Conservation (phyloP, 2,113 vertebrate genomes). For the Dinomys branickii region DNA sequence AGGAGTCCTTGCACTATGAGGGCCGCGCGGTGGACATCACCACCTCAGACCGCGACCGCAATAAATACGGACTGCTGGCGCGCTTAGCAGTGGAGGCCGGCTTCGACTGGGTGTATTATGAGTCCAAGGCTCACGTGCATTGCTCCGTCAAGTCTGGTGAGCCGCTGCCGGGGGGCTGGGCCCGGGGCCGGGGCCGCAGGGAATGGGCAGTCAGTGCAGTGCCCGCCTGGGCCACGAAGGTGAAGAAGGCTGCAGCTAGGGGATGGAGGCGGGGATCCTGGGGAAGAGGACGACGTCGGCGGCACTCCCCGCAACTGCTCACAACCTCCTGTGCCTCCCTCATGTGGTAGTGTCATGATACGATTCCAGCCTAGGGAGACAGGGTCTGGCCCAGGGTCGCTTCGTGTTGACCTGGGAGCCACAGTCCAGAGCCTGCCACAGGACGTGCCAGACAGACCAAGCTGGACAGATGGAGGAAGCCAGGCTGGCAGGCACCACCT, state of each 20-base stretch:
- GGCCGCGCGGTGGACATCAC: conserved; percentile 99
- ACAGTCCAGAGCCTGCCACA: conserved; percentile 58
- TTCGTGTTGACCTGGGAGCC: conserved; percentile 37
- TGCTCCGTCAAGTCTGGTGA: conserved; percentile 99
- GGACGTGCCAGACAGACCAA: conserved; percentile 68
- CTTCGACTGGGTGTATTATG: conserved; percentile 99
- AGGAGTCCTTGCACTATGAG: conserved; percentile 98
- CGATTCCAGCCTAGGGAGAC: conserved; percentile 65
- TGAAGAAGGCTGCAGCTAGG: conserved; percentile 57
- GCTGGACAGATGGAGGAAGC: conserved; percentile 73
- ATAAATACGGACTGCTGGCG: conserved; percentile 97
- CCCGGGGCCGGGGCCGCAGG: conserved; percentile 58
- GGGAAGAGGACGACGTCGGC: conserved; percentile 65
- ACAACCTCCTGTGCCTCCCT: conserved; percentile 41
- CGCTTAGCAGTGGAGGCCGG: conserved; percentile 97
- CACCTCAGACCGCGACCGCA: conserved; percentile 97
- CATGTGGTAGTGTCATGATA: conserved; percentile 40
- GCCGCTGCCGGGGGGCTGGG: conserved; percentile 47
- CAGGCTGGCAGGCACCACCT: conserved; percentile 55
- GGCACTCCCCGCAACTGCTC: conserved; percentile 49
- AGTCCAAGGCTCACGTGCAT: conserved; percentile 99
- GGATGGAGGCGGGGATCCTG: conserved; percentile 69
- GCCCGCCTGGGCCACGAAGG: conserved; percentile 30
- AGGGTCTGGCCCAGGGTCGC: conserved; percentile 27
- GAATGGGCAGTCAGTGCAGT: conserved; percentile 53